These are phyloP conservation scores for Mus spicilegus DNA, from an alignment of 2,113 vertebrate genomes.

Conservation along the genomic window DNA sequence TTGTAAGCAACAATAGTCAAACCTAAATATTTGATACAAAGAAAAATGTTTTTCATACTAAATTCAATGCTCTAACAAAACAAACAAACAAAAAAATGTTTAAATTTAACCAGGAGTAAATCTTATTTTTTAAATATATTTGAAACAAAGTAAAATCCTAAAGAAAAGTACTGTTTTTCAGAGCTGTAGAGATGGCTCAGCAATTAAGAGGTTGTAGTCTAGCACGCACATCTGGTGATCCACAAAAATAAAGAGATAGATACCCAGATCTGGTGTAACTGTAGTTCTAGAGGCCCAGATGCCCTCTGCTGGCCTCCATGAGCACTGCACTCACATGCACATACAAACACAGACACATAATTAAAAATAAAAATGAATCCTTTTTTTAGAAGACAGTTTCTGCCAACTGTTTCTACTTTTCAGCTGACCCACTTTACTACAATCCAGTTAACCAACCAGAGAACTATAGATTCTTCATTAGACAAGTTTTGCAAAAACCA, in stretches of 20 bases:
- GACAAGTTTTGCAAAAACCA: background rate
- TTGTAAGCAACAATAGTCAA: background rate
- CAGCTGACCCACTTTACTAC: background rate
- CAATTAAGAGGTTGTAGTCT: background rate
- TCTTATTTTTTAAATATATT: constrained; percentile 33
- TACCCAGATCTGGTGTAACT: background rate
- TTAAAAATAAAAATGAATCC: background rate
- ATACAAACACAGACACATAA: background rate
- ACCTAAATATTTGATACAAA: background rate
- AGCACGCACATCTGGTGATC: background rate
- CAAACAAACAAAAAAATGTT: background rate
- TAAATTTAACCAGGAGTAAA: background rate
- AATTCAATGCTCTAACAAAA: constrained; percentile 46
- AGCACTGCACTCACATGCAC: too few relatives aligned
- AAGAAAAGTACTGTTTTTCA: background rate
- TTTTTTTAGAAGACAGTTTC: background rate
- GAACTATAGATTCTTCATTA: background rate
- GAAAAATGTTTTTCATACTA: background rate
- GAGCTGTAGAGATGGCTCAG: background rate
- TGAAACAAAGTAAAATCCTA: background rate
- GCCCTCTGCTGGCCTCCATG: background rate
- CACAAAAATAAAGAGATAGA: background rate
- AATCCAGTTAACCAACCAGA: background rate
- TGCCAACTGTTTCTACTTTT: background rate
- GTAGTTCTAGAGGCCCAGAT: background rate